Evolutionary conservation across 1,140 invertebrate genomes (phyloP).

Genomic region (Onthophagus taurus): DNA sequence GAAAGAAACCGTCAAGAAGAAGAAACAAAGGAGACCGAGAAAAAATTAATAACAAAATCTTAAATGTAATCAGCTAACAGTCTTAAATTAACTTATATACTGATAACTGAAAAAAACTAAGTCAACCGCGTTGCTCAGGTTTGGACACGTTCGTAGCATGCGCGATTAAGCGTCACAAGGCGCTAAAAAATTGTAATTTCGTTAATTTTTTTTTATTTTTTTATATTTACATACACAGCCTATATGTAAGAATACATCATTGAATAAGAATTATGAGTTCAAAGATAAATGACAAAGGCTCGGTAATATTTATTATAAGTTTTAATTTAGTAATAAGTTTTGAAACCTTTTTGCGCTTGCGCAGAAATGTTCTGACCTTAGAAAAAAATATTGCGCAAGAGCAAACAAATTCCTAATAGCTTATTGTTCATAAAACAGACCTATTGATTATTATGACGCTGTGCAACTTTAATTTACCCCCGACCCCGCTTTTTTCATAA

Average conservation of each 20-base stretch:
- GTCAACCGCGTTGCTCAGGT: slow-evolving; percentile 28
- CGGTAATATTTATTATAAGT: background rate
- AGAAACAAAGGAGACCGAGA: background rate
- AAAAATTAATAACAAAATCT: slow-evolving; percentile 15
- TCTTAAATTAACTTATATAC: slow-evolving; percentile 33
- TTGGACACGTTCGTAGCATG: slow-evolving; percentile 3
- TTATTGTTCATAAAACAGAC: background rate
- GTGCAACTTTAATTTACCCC: no score
- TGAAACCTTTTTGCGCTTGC: background rate
- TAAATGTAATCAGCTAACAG: slow-evolving; percentile 32
- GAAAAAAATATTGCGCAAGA: background rate
- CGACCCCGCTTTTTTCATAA: no score
- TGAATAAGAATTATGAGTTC: slow-evolving; percentile 14
- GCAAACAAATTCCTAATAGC: background rate
- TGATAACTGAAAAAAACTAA: slow-evolving; percentile 28
- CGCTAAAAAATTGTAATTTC: slow-evolving; percentile 12
- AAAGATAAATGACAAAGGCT: slow-evolving; percentile 11
- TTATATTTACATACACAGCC: slow-evolving; percentile 37
- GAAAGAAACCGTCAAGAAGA: background rate
- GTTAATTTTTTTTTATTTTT: slow-evolving; percentile 13
- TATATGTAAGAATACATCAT: slow-evolving; percentile 18
- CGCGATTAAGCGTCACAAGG: slow-evolving; percentile 10
- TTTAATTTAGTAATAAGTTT: background rate
- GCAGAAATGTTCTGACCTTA: background rate
- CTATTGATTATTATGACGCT: no score